phyloP scores from a whole-genome alignment of 2,113 vertebrate species.

The Dromas ardeola region DNA sequence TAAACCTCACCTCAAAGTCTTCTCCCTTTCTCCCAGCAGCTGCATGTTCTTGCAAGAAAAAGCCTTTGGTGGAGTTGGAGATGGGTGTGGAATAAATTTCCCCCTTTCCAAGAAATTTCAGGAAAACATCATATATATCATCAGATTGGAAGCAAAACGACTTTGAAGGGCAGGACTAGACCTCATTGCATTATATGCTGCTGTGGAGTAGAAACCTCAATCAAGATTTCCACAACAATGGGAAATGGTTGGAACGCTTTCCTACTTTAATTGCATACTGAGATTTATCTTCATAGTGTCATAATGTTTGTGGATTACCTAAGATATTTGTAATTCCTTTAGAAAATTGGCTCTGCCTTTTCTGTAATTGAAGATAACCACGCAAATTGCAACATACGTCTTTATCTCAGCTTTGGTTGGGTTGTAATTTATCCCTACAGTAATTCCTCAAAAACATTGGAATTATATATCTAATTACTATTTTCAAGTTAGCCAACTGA shows the following conservation, averaged over 20 bases:
- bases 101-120: background rate
- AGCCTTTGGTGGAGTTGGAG: background rate
- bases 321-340: background rate
- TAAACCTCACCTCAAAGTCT: background rate
- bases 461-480: background rate
- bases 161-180: background rate
- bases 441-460: background rate
- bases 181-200: background rate
- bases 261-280: background rate
- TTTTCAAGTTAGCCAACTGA: background rate
- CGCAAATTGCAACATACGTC: accelerated
- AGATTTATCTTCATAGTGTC: background rate
- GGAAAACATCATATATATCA: background rate
- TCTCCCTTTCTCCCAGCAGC: background rate
- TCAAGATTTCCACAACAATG: background rate
- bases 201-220: background rate
- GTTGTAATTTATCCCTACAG: background rate
- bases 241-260: background rate
- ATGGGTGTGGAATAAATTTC: background rate
- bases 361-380: background rate
- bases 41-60: background rate
- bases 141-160: background rate
- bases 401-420: background rate
- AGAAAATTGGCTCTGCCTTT: background rate
- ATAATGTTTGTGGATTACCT: background rate